Conservation (phyloP, 2,888 invertebrate species). For the Calliphora vomitoria region DNA sequence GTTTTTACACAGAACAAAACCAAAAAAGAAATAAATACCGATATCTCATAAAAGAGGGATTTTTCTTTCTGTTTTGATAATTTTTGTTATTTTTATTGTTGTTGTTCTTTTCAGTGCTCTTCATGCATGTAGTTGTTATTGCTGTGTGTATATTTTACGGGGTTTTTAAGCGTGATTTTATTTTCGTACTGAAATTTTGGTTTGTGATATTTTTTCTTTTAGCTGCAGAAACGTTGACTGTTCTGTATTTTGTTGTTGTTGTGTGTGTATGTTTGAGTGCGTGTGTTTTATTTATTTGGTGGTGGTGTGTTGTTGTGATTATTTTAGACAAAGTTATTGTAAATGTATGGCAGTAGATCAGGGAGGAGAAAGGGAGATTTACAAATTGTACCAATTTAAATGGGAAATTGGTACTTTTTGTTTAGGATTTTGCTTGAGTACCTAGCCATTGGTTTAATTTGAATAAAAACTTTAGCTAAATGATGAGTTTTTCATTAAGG, state of each 20-base stretch:
- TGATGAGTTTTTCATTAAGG: no score
- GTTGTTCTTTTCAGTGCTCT: neutral
- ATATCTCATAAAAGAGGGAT: constrained; percentile 52
- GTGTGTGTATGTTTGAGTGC: constrained; percentile 27
- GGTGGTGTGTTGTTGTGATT: constrained; percentile 42
- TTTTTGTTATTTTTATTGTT: neutral
- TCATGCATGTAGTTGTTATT: constrained; percentile 20
- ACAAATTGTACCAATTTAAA: neutral
- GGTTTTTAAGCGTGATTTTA: constrained; percentile 71
- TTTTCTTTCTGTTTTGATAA: constrained; percentile 48
- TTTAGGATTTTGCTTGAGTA: neutral
- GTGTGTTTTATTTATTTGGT: constrained; percentile 28
- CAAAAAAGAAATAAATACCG: constrained; percentile 13
- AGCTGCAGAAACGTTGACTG: constrained; percentile 36
- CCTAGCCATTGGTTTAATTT: no score
- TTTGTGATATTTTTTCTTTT: constrained; percentile 42
- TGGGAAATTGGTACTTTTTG: constrained; percentile 6
- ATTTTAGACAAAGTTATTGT: constrained; percentile 67
- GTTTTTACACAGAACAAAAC: constrained; percentile 50
- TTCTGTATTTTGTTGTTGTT: neutral
- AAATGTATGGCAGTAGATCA: constrained; percentile 57
- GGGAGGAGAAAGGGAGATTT: neutral
- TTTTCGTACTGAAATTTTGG: constrained; percentile 27
- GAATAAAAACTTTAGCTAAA: no score
- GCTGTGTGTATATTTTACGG: constrained; percentile 56